These are phyloP conservation scores for Schizotus pectinicornis DNA, from an alignment of 2,888 invertebrate genomes.

Conservation along the genomic window DNA sequence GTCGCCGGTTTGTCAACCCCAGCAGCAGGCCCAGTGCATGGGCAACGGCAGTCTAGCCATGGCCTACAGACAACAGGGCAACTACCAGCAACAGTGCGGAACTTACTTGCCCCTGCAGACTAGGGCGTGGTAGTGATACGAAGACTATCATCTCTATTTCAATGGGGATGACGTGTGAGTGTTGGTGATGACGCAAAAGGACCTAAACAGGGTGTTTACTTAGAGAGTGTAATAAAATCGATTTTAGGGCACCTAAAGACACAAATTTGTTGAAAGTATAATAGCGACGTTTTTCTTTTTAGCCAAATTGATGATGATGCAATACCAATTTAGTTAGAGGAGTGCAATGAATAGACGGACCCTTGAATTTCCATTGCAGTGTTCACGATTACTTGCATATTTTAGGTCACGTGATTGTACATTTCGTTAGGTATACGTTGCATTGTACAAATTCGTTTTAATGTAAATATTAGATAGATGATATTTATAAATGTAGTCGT, in stretches of 20 bases:
- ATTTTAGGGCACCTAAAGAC: conserved; percentile 5
- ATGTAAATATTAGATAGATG: conserved; percentile 40
- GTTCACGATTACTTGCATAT: conserved; percentile 5
- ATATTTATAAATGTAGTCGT: conserved; percentile 35
- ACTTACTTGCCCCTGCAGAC: conserved; percentile 85
- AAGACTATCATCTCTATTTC: conserved; percentile 1
- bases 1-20: conserved; percentile 57
- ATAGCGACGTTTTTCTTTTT: too few relatives aligned
- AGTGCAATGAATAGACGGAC: too few relatives aligned
- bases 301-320: too few relatives aligned
- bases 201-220: conserved; percentile 6
- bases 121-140: conserved; percentile 84
- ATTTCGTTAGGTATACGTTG: conserved; percentile 18
- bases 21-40: conserved; percentile 65
- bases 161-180: neutral
- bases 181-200: neutral
- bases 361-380: too few relatives aligned
- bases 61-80: conserved; percentile 69
- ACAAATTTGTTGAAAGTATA: neutral
- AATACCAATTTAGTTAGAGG: too few relatives aligned
- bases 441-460: conserved; percentile 33
- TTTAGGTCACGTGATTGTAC: conserved; percentile 14
- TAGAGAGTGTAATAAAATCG: neutral
- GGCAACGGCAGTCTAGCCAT: conserved; percentile 68
- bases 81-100: conserved; percentile 84